Percentiles rank a stretch among this genome's conserved stretches.
Evolutionary conservation across 2,113 vertebrate genomes (phyloP).

Genomic region (Oxyruncus cristatus): DNA sequence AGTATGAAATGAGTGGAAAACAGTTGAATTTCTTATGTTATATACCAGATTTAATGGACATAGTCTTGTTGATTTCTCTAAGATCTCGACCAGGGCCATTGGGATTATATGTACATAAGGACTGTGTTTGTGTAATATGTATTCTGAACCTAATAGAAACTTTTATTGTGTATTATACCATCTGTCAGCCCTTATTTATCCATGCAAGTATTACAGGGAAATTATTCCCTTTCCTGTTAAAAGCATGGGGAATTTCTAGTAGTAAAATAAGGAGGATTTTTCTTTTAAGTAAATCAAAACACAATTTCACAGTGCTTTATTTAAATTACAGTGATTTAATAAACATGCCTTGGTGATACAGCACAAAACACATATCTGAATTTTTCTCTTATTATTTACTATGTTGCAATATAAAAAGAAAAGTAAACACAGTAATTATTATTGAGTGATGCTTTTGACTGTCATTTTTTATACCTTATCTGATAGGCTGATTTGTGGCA

Average conservation of each 20-base stretch:
- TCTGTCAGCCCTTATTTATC: conserved; percentile 27
- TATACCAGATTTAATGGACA: neutral
- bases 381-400: neutral
- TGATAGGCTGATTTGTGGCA: neutral
- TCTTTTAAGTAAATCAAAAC: neutral
- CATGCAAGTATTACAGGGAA: neutral
- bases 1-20: neutral
- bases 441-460: neutral
- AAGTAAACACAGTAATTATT: neutral
- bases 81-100: neutral
- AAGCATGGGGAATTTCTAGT: neutral
- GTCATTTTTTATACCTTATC: neutral
- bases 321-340: neutral
- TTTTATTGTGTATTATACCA: conserved; percentile 13
- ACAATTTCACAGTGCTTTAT: neutral
- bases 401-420: neutral
- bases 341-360: neutral
- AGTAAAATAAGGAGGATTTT: neutral
- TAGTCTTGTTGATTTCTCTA: neutral
- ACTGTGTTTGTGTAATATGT: neutral
- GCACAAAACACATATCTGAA: neutral
- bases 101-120: neutral
- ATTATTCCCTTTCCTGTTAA: neutral
- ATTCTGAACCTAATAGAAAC: conserved; percentile 6
- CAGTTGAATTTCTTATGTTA: neutral